A percentile compares a stretch with the other conserved stretches of the same genome.
phyloP scores from a whole-genome alignment of 2,113 vertebrate genomes.

The Callionymus lyra region DNA sequence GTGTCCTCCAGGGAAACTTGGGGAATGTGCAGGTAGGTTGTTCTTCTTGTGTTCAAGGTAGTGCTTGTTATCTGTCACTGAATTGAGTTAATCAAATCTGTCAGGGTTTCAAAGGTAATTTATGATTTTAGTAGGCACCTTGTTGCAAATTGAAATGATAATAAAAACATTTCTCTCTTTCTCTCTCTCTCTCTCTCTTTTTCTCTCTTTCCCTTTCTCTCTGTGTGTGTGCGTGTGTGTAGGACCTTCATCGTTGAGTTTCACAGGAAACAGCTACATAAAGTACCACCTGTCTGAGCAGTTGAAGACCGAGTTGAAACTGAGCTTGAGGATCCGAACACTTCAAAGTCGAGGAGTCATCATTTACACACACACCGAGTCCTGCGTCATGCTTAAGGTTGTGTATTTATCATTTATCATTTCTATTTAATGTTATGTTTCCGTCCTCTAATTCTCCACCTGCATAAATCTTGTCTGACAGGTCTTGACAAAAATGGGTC shows the following conservation, averaged over 20 bases:
- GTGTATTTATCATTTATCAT: background rate
- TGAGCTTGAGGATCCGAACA: constrained; percentile 87
- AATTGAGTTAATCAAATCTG: too few relatives aligned
- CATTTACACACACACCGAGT: constrained; percentile 86
- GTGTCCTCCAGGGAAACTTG: constrained; percentile 90
- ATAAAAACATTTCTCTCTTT: too few relatives aligned
- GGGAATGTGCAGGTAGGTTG: constrained; percentile 88
- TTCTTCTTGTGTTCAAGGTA: background rate
- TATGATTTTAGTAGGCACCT: too few relatives aligned
- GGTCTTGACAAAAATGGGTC: too few relatives aligned
- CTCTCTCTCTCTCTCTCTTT: too few relatives aligned
- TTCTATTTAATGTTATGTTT: background rate
- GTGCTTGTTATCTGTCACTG: too few relatives aligned
- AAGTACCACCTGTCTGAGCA: constrained; percentile 86
- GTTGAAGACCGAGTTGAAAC: constrained; percentile 79
- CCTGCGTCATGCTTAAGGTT: constrained; percentile 89
- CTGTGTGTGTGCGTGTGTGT: constrained; percentile 25
- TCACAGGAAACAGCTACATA: constrained; percentile 95
- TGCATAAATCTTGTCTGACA: too few relatives aligned
- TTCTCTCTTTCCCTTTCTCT: constrained; percentile 9
- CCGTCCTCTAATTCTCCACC: too few relatives aligned
- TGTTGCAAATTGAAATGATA: too few relatives aligned
- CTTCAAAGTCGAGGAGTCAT: constrained; percentile 89
- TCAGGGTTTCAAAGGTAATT: too few relatives aligned
- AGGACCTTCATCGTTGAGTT: constrained; percentile 93